phyloP scores from a whole-genome alignment of 92 coral and sea anemone species.

The Phenganax stokvisi region DNA sequence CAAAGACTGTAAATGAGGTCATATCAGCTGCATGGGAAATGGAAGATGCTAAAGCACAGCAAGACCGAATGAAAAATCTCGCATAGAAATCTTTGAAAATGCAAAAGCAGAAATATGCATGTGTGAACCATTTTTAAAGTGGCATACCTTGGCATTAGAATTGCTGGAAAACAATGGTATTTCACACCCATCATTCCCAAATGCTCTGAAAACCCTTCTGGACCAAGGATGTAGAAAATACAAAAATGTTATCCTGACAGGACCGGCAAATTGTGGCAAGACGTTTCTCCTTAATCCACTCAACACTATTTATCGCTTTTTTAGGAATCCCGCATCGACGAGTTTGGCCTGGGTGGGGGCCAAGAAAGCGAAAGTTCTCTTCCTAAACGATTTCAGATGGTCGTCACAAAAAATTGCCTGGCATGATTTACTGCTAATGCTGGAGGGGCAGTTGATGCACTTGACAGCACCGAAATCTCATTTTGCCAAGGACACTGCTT shows the following conservation, averaged over 20 bases:
- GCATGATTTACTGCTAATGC: slow-evolving; percentile 15
- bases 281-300: slow-evolving; percentile 43
- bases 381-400: slow-evolving; percentile 12
- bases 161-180: slow-evolving; percentile 28
- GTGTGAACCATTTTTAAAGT: slow-evolving; percentile 14
- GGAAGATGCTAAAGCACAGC: not conserved
- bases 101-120: slow-evolving; percentile 1
- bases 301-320: slow-evolving; percentile 12
- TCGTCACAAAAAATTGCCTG: slow-evolving; percentile 3
- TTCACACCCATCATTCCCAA: not conserved
- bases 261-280: slow-evolving; percentile 46
- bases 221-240: slow-evolving; percentile 44
- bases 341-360: slow-evolving; percentile 33
- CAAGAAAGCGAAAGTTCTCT: not conserved
- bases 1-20: slow-evolving; percentile 3
- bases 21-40: not conserved
- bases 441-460: slow-evolving; percentile 13
- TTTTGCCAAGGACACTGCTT: slow-evolving; percentile 8
- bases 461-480: slow-evolving; percentile 11
- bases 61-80: not conserved
- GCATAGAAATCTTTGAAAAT: not conserved
- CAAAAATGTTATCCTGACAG: slow-evolving; percentile 33
- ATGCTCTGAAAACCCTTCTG: slow-evolving; percentile 9
- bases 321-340: slow-evolving; percentile 31
- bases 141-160: slow-evolving; percentile 20